Conservation (phyloP, 2,888 invertebrate species). For the Amphimallon solstitiale region DNA sequence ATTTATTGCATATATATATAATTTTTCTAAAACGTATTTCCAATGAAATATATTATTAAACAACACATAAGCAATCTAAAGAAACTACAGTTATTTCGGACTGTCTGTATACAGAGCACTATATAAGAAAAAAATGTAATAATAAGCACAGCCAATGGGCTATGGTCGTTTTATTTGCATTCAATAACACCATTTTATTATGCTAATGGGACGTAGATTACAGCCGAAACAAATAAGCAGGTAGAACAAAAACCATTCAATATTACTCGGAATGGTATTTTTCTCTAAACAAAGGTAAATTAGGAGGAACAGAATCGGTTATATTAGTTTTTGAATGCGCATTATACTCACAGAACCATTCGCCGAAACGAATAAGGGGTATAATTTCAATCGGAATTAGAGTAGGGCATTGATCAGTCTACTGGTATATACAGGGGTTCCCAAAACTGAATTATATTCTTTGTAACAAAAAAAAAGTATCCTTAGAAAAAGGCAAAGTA, state of each 20-base stretch:
- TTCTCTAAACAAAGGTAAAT: slow-evolving; percentile 7
- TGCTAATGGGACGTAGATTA: slow-evolving; percentile 26
- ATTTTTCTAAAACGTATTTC: no score
- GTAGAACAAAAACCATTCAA: slow-evolving; percentile 17
- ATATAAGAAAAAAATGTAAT: no score
- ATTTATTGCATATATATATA: no score
- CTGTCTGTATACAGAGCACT: background rate
- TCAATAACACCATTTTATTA: slow-evolving; percentile 16
- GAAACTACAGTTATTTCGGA: background rate
- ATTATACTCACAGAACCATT: background rate
- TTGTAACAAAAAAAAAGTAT: no score
- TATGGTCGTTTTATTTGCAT: slow-evolving; percentile 1
- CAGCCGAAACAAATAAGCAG: slow-evolving; percentile 2
- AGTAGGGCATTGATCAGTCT: no score
- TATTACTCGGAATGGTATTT: background rate
- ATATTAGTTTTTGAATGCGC: slow-evolving; percentile 4
- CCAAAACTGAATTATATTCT: no score
- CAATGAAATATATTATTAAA: no score
- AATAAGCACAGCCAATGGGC: no score
- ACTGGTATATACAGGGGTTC: no score
- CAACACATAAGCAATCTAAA: background rate
- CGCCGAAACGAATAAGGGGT: background rate
- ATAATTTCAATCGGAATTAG: no score
- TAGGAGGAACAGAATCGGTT: slow-evolving; percentile 11
- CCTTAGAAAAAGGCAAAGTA: no score